Evolutionary conservation across 2,113 vertebrate species (phyloP), one percentile per base, ranked within the genome.

Genomic region (Scomber scombrus): DNA sequence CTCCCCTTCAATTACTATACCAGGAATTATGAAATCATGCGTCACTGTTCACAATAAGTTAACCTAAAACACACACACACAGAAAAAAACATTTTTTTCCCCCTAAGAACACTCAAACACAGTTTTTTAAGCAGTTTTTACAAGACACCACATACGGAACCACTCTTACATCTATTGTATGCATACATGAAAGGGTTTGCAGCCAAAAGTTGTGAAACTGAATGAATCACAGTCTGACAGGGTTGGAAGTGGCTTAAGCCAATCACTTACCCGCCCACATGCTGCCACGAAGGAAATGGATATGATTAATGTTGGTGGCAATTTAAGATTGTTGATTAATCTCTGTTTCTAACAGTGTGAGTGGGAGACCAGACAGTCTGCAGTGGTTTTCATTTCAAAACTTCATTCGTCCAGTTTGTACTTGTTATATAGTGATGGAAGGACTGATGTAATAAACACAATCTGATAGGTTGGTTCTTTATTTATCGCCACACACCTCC

Each of bases 311-410:
- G 70, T 11, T 46, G 16, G 71, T 46, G 45, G 52, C 31, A 66
- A 74, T 80, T 60, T 7, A 68, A 60, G 56, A 70, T 29, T 57
- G 45, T 56, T 71, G 43, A 81, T 78, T 54, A 65, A 83, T 75
- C 21, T 50, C 3, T 49, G 47, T 26, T 23, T 67, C n/a, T n/a
- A 23, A 31, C 65, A 0, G 16, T 61, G 62, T 75, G 66, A 82
- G 79, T 80, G 74, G 71, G 82, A 82, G 80, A 64, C 18, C 66
- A 84, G 73, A 86, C 65, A 69, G 76, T 67, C 70, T 87, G 62
- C 62, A 63, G 65, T 21, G 56, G 29, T 80, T 83, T 82, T 75
- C n/a, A 19, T 63, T 78, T 62, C 49, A 26, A 46, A 71, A 56
- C 67, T 15, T 49, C 49, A 71, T 63, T 56, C 16, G 4, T 62